These are phyloP conservation scores for Eulemur rufifrons DNA, from an alignment of 2,113 vertebrate genomes.

Conservation along the genomic window DNA sequence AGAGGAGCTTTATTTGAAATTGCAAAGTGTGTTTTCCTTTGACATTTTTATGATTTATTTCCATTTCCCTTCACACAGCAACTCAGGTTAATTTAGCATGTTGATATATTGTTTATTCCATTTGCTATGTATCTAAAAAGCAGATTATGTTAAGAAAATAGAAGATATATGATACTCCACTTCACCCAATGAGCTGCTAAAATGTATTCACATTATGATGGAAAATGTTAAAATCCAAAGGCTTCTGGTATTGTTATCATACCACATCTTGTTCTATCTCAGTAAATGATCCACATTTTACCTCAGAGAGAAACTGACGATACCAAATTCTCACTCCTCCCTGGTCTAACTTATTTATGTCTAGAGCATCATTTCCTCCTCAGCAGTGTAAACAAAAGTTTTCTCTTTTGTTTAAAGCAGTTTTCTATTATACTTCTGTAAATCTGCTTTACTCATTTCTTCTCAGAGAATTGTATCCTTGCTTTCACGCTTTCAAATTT, in stretches of 20 bases:
- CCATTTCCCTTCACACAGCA: background rate
- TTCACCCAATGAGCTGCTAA: background rate
- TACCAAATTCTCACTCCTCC: background rate
- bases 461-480: background rate
- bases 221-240: slow-evolving; percentile 4
- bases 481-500: background rate
- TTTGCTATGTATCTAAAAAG: background rate
- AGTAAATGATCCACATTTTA: background rate
- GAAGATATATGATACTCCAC: background rate
- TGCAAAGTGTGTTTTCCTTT: background rate
- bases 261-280: background rate
- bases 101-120: background rate
- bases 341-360: background rate
- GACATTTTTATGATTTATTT: background rate
- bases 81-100: background rate
- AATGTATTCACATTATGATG: background rate
- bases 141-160: background rate
- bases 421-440: background rate
- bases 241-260: background rate
- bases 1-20: background rate
- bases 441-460: background rate
- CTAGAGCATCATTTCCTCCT: background rate
- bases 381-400: background rate
- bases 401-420: background rate
- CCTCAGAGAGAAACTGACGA: background rate